A percentile compares a stretch with the other conserved stretches of the same genome.
phyloP scores from a whole-genome alignment of 2,888 invertebrate genomes.

The Eulithis prunata region DNA sequence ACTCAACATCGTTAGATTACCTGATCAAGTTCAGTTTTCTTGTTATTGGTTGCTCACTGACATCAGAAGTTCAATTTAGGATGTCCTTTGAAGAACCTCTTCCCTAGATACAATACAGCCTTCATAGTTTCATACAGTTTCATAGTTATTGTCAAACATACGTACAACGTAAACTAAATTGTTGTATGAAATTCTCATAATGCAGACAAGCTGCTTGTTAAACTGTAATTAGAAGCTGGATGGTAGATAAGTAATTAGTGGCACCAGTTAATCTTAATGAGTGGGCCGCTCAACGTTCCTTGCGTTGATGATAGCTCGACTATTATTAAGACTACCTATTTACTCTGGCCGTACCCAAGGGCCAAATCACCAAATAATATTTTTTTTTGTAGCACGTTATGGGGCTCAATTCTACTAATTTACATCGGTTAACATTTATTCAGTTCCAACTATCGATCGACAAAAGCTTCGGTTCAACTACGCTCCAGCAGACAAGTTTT shows the following conservation, averaged over 20 bases:
- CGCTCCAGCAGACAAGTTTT: too few species aligned
- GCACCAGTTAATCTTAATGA: conserved; percentile 66
- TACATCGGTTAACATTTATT: too few species aligned
- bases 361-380: not conserved
- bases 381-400: not conserved
- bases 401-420: not conserved
- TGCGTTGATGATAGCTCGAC: conserved; percentile 37
- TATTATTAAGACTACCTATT: conserved; percentile 16
- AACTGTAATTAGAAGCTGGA: conserved; percentile 41
- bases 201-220: conserved; percentile 26
- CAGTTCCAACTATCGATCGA: too few species aligned
- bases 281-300: conserved; percentile 53
- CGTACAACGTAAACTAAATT: conserved; percentile 8
- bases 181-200: conserved; percentile 22
- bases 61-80: too few species aligned
- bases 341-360: conserved; percentile 11
- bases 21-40: too few species aligned
- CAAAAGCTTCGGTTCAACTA: too few species aligned
- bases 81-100: too few species aligned
- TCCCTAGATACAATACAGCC: too few species aligned
- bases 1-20: too few species aligned
- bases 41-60: too few species aligned
- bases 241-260: conserved; percentile 58
- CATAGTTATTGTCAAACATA: too few species aligned
- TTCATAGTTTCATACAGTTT: too few species aligned